Base-by-base conservation (phyloP, 2,113 vertebrate genomes). In the Cyprinodon brontotheroides region DNA sequence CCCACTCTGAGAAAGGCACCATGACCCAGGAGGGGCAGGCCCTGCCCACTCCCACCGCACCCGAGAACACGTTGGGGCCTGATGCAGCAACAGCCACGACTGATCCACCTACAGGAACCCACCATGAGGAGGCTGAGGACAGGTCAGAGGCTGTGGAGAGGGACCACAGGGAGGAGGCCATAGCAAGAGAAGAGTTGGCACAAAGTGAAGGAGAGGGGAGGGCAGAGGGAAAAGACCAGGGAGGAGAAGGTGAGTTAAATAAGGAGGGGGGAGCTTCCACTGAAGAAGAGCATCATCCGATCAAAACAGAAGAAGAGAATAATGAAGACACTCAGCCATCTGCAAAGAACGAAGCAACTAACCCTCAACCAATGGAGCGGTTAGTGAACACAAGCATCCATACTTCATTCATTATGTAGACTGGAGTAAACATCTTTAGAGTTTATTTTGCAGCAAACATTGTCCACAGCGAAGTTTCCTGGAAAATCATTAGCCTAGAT, bases 21-120 rank as follows among this genome's bases (percentile, higher is more conserved):
- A 95, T 95, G 94, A 94, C 92, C 90, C 92, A 94, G 93, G 94
- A 94, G 92, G 93, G 93, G 90, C 93, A 92, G 86, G 86, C 85
- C 85, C 92, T 92, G 90, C 87, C 87, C 84, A 87, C 88, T 82
- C 85, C 86, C 82, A 80, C 89, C 85, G 80, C 89, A 72, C 79
- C 91, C 68, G 89, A 91, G 50, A 91, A 70, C 80, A 80, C 69
- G 61, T 74, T n/a, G 74, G 90, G 92, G 75, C 48, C 81, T 59
- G 71, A 62, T 11, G 17, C 74, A 15, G 59, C 61, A 53, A 41
- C 57, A 73, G 3, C 39, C 13, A 57, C 62, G 36, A 61, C 45
- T 3, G 61, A 84, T 40, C 80, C 65, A 0, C 63, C 82, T n/a
- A 13, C 70, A 60, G 87, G 85, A 47, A 45, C 71, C 15, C 74